Base-by-base conservation (phyloP, 2,888 invertebrate genomes). In the Drosophila macrospina region DNA sequence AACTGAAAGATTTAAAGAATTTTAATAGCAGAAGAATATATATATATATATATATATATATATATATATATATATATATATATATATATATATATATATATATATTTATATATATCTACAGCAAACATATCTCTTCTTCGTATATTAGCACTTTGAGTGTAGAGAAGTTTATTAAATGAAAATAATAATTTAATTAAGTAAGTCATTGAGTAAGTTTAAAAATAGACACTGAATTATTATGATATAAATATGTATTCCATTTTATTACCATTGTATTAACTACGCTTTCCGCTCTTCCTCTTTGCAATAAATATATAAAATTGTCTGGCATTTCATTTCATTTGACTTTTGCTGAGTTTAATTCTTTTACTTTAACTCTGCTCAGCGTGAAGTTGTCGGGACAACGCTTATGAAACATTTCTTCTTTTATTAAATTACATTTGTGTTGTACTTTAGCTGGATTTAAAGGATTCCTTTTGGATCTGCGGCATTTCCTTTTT, bases 361-460 rank as follows among this genome's bases (percentile, higher is more conserved):
- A 71, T 72, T 50, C 48, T 56, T 67, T 20, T n/a, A n/a, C 57
- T 55, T 64, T 70, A 64, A 51, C 56, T 72, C 68, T 54, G 30
- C 44, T 30, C 41, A 11, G 47, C 20, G 16, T 13, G 37, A 7
- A 5, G 26, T 69, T 72, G 39, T 45, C 36, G 26, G 45, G 45
- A 32, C 57, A 66, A 42, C 51, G 56, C 13, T 44, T 63, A 51
- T 37, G 55, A 56, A 42, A 51, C n/a, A n/a, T 55, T 73, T 34
- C 47, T 16, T 45, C 10, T 20, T 45, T 11, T 34, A 41, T 50
- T 41, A 42, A 50, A 56, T 74, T 39, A 45, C 60, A 32, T 55
- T 51, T 55, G 32, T 26, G 24, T 8, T 13, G 10, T n/a, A 13
- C 15, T 54, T 20, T 15, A 36, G 16, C 24, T n/a, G 10, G 34